Conservation (phyloP, 2,797 vertebrate species). For the Helicolenus hilgendorfi region DNA sequence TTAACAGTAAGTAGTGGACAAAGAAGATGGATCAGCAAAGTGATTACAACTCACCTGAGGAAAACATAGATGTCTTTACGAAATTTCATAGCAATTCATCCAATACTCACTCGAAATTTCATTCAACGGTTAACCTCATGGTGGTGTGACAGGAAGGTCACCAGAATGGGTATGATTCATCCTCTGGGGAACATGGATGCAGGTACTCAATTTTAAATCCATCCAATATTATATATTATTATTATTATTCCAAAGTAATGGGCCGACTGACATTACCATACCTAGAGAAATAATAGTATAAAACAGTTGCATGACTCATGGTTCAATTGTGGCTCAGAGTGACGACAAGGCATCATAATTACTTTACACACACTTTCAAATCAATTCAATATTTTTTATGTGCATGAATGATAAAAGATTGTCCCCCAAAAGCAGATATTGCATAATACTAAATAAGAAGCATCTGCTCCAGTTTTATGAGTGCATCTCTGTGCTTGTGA, state of each 20-base stretch:
- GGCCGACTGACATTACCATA: not conserved
- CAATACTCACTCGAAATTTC: not conserved
- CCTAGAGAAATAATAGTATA: not conserved
- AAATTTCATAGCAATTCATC: not conserved
- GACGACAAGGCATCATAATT: not conserved
- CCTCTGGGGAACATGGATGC: no score
- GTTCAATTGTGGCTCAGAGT: not conserved
- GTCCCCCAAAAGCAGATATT: not conserved
- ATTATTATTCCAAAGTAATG: not conserved
- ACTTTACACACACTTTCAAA: not conserved
- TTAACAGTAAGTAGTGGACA: no score
- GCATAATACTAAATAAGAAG: not conserved
- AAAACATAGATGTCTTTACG: not conserved
- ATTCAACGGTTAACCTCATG: not conserved
- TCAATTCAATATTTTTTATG: not conserved
- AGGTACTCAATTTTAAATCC: not conserved
- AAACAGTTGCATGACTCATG: not conserved
- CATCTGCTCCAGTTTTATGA: constrained; percentile 4
- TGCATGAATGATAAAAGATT: not conserved
- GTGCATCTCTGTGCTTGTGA: not conserved
- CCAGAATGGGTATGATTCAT: no score
- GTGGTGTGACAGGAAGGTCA: not conserved
- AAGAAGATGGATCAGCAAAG: not conserved
- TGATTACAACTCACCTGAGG: not conserved
- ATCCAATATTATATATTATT: not conserved